Percentiles rank a stretch among this genome's conserved stretches.
Evolutionary conservation across 2,113 vertebrate species (phyloP).

Genomic region (Felis catus): DNA sequence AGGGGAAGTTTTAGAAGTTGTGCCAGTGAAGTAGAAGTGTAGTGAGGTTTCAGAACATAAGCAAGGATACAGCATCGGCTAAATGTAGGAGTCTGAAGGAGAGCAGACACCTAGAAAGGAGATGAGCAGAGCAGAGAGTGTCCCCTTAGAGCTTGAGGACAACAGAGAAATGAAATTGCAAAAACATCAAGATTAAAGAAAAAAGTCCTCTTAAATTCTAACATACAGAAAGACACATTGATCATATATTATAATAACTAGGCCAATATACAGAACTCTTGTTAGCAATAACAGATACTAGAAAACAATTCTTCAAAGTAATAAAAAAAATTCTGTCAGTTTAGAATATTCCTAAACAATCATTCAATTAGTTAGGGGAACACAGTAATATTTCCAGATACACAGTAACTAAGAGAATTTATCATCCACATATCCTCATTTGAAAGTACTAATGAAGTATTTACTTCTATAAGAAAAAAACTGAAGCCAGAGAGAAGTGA

Average conservation of each 20-base stretch:
- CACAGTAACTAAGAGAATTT: not conserved
- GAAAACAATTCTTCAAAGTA: not conserved
- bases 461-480: not conserved
- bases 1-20: not conserved
- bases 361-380: not conserved
- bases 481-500: not conserved
- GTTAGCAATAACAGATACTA: not conserved
- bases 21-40: not conserved
- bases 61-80: not conserved
- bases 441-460: not conserved
- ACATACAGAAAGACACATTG: not conserved
- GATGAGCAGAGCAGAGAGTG: not conserved
- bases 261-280: not conserved
- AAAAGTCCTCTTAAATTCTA: slow-evolving; percentile 1
- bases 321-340: not conserved
- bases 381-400: not conserved
- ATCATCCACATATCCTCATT: not conserved
- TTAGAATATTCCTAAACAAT: slow-evolving; percentile 21
- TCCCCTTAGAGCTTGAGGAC: not conserved
- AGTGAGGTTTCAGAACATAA: not conserved
- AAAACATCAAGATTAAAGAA: not conserved
- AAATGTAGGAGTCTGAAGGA: not conserved
- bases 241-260: not conserved
- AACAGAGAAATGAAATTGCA: not conserved
- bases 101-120: not conserved